A percentile compares a stretch with the other conserved stretches of the same genome.
These are phyloP conservation scores for Yponomeuta evonymella DNA, from an alignment of 2,888 invertebrate species.

Conservation along the genomic window DNA sequence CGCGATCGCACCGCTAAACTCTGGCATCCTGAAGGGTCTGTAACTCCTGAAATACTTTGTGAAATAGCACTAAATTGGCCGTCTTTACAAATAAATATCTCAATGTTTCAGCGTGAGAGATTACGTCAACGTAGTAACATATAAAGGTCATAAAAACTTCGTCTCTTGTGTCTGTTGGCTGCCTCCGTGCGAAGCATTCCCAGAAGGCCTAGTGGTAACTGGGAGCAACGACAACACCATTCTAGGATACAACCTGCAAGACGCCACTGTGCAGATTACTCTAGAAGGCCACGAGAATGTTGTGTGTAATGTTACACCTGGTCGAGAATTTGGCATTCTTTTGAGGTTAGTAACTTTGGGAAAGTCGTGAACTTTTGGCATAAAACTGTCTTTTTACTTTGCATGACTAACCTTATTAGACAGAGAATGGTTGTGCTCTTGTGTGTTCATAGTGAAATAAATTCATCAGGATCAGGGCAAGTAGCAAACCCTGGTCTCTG, in stretches of 20 bases:
- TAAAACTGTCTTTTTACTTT: no score
- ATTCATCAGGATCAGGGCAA: no score
- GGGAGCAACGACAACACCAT: constrained; percentile 93
- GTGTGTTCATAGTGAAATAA: no score
- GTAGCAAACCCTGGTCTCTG: no score
- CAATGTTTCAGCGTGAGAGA: constrained; percentile 67
- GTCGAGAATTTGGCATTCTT: constrained; percentile 56
- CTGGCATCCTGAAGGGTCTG: constrained; percentile 86
- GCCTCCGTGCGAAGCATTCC: constrained; percentile 80
- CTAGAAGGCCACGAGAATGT: constrained; percentile 87
- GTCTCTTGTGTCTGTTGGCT: constrained; percentile 88
- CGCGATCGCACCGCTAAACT: constrained; percentile 91
- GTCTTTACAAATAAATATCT: not conserved
- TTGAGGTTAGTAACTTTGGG: constrained; percentile 44
- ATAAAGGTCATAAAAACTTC: constrained; percentile 89
- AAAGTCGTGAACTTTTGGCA: not conserved
- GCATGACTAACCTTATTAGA: no score
- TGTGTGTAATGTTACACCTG: constrained; percentile 74
- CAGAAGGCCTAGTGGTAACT: constrained; percentile 88
- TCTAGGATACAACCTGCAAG: constrained; percentile 84
- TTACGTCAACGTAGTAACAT: constrained; percentile 80
- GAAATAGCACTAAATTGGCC: not conserved
- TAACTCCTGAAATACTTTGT: constrained; percentile 14
- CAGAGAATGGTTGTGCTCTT: no score
- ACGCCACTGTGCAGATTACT: constrained; percentile 79